phyloP scores from a whole-genome alignment of 2,888 invertebrate species.

The Lordiphosa andalusiaca region DNA sequence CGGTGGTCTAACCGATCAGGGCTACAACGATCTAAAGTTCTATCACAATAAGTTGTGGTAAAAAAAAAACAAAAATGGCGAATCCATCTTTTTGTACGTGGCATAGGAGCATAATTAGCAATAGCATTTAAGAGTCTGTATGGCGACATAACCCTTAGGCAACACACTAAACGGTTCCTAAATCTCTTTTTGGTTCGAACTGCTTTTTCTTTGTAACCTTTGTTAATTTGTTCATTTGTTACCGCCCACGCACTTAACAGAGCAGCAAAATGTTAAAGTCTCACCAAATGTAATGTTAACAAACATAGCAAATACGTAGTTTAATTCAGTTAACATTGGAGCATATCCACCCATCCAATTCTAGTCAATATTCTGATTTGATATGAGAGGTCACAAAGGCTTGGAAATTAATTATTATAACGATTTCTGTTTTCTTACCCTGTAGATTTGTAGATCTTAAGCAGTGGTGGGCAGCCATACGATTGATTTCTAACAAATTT shows the following conservation, averaged over 20 bases:
- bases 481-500: too few species aligned
- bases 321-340: constrained; percentile 13
- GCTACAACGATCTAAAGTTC: constrained; percentile 88
- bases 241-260: constrained; percentile 54
- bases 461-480: too few species aligned
- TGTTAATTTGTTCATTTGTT: constrained; percentile 68
- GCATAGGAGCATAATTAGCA: constrained; percentile 46
- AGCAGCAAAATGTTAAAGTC: constrained; percentile 35
- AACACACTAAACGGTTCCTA: constrained; percentile 54
- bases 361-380: too few species aligned
- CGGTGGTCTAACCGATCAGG: constrained; percentile 83
- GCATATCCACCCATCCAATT: background rate
- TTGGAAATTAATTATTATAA: too few species aligned
- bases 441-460: too few species aligned
- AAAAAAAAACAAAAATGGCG: too few species aligned
- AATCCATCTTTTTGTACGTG: constrained; percentile 52
- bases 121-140: constrained; percentile 45
- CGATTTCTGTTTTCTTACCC: too few species aligned
- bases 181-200: constrained; percentile 41
- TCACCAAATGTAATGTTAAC: constrained; percentile 24
- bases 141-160: constrained; percentile 21
- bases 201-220: constrained; percentile 44
- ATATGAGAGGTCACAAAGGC: too few species aligned
- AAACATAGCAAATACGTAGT: constrained; percentile 29
- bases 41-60: constrained; percentile 89